These are phyloP conservation scores for Thaleichthys pacificus DNA, from an alignment of 2,797 vertebrate genomes.

Conservation along the genomic window DNA sequence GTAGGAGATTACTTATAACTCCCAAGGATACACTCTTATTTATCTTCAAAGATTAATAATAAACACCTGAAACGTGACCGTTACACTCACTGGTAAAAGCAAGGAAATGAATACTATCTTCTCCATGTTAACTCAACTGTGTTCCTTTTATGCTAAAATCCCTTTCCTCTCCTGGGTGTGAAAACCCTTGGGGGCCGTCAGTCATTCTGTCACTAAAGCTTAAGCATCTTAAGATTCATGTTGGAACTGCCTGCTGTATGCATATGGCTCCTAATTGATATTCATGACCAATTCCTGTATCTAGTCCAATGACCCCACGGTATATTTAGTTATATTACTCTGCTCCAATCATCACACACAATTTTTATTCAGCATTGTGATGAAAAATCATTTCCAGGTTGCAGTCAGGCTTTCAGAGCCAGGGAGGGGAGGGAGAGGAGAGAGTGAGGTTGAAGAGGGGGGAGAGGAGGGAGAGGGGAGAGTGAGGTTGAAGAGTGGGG, in stretches of 20 bases:
- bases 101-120: neutral
- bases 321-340: conserved; percentile 42
- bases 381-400: conserved; percentile 50
- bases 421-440: neutral
- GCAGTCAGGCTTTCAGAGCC: neutral
- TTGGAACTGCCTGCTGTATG: neutral
- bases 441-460: neutral
- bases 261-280: conserved; percentile 37
- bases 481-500: neutral
- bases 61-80: neutral
- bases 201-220: neutral
- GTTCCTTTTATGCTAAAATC: neutral
- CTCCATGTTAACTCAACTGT: neutral
- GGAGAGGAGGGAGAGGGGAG: no score
- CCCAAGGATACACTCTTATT: neutral
- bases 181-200: neutral
- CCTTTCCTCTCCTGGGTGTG: neutral
- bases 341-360: conserved; percentile 34
- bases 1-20: neutral
- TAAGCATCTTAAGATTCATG: neutral
- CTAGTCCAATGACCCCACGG: conserved; percentile 43
- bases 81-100: neutral
- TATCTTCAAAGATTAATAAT: neutral
- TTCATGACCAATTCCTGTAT: conserved; percentile 42
- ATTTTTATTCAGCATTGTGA: conserved; percentile 57